phyloP scores from a whole-genome alignment of 2,888 invertebrate species.

The Nebria salina region DNA sequence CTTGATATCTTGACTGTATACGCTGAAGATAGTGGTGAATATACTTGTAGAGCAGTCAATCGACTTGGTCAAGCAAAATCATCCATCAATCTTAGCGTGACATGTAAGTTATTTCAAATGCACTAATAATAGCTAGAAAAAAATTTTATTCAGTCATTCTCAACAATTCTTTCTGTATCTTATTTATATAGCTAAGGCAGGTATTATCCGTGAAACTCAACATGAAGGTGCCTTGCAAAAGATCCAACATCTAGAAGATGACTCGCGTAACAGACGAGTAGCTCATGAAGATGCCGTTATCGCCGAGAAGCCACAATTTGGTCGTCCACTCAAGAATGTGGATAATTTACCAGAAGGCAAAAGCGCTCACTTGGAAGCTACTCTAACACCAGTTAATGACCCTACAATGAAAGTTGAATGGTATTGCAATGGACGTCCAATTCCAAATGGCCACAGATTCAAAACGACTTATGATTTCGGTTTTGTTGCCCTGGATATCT shows the following conservation, averaged over 20 bases:
- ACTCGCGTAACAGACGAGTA: constrained; percentile 77
- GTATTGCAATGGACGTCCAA: constrained; percentile 94
- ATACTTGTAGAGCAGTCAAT: constrained; percentile 88
- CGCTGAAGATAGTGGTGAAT: constrained; percentile 93
- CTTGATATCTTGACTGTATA: constrained; percentile 94
- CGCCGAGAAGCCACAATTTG: constrained; percentile 89
- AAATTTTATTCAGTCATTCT: too few species aligned
- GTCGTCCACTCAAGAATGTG: constrained; percentile 84
- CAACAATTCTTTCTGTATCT: neutral
- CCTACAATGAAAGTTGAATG: constrained; percentile 99
- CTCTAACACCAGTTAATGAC: constrained; percentile 96
- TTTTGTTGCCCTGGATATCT: constrained; percentile 94
- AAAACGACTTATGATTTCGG: constrained; percentile 98
- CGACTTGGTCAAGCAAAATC: constrained; percentile 85
- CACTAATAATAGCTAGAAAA: too few species aligned
- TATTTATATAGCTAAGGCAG: constrained; percentile 74
- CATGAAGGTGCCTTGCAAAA: constrained; percentile 93
- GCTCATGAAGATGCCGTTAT: constrained; percentile 78
- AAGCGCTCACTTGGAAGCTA: constrained; percentile 92
- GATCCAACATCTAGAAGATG: constrained; percentile 91
- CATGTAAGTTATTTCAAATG: constrained; percentile 70
- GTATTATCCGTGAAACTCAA: constrained; percentile 89
- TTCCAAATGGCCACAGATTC: constrained; percentile 94
- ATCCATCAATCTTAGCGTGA: constrained; percentile 81
- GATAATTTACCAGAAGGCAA: constrained; percentile 87